Evolutionary conservation across 2,888 invertebrate genomes (phyloP).

Genomic region (Monopis laevigella): DNA sequence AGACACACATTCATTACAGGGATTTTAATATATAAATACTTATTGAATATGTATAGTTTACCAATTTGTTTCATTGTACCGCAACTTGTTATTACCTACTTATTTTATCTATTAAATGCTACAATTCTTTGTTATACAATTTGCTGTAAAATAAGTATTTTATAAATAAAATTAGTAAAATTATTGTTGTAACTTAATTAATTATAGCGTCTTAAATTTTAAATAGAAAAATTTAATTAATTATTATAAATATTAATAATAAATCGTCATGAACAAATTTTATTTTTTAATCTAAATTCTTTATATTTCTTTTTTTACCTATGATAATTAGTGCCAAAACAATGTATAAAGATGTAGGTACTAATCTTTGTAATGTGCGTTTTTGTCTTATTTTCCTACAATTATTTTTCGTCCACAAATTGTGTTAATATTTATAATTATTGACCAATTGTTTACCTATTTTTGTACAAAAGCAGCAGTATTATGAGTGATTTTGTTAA

Average conservation of each 20-base stretch:
- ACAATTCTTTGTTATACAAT: too few species aligned
- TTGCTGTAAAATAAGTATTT: too few species aligned
- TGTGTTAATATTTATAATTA: conserved; percentile 34
- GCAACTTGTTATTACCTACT: background rate
- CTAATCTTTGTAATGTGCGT: too few species aligned
- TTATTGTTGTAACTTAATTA: background rate
- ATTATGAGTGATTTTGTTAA: conserved; percentile 66
- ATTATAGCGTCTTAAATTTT: background rate
- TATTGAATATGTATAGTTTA: conserved; percentile 54
- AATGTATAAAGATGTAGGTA: background rate
- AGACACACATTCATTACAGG: conserved; percentile 57
- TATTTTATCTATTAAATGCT: too few species aligned
- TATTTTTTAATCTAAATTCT: background rate
- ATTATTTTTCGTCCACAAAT: too few species aligned
- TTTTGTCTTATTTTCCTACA: too few species aligned
- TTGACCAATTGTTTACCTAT: conserved; percentile 52
- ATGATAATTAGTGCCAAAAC: background rate
- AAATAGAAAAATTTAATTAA: too few species aligned
- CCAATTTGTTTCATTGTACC: conserved; percentile 21
- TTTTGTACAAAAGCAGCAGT: conserved; percentile 65
- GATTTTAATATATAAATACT: conserved; percentile 60
- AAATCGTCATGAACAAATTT: too few species aligned
- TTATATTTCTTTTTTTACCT: background rate
- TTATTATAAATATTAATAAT: too few species aligned
- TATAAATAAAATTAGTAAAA: background rate